These are phyloP conservation scores for Ctenoplectra terminalis DNA, from an alignment of 1,140 invertebrate genomes.

Conservation along the genomic window DNA sequence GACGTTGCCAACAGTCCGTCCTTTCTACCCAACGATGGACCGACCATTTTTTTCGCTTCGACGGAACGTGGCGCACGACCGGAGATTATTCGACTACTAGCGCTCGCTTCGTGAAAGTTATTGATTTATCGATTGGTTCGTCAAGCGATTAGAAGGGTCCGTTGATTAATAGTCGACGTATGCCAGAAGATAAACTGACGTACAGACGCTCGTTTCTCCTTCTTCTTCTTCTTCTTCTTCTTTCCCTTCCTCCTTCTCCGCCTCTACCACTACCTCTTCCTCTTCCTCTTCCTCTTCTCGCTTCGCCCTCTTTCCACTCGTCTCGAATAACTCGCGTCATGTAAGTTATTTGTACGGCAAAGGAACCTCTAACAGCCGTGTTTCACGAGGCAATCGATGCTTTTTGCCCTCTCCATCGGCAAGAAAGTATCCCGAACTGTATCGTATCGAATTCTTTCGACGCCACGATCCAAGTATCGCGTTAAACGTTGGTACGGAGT, in stretches of 20 bases:
- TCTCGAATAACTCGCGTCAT: constrained; percentile 71
- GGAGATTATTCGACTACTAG: no score
- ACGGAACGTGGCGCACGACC: no score
- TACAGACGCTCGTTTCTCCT: constrained; percentile 49
- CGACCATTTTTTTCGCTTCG: not conserved
- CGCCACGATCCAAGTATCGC: no score
- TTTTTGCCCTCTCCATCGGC: constrained; percentile 9
- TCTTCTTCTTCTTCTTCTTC: constrained; percentile 47
- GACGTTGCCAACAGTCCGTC: no score
- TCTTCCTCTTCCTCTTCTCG: constrained; percentile 9
- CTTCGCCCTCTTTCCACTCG: constrained; percentile 17
- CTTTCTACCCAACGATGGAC: not conserved
- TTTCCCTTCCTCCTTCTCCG: constrained; percentile 27
- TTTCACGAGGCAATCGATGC: no score
- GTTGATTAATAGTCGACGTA: constrained; percentile 73
- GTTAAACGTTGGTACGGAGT: no score
- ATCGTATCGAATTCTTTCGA: no score
- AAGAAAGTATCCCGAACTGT: not conserved
- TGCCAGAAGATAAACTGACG: constrained; percentile 68
- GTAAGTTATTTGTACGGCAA: constrained; percentile 63
- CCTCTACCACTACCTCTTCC: no score
- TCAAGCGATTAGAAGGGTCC: constrained; percentile 68
- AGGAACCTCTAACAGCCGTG: constrained; percentile 57
- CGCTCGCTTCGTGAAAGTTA: constrained; percentile 58
- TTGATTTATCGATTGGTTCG: constrained; percentile 72